Conservation (phyloP, 2,888 invertebrate species). For the Heteromurus nitidus region DNA sequence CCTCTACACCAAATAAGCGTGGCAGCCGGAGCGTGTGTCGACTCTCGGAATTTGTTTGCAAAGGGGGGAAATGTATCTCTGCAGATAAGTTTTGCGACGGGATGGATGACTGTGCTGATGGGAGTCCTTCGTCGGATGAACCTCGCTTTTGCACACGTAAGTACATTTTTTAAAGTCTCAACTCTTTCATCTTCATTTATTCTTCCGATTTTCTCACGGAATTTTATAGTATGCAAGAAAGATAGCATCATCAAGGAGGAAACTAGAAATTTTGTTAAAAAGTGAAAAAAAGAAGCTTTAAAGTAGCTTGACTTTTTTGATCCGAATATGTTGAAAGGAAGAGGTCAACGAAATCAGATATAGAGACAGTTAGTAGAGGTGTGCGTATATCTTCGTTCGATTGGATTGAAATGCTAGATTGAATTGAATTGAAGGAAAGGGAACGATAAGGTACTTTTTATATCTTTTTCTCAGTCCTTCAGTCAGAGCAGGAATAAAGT, state of each 20-base stretch:
- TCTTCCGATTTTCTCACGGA: constrained; percentile 1
- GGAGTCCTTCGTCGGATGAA: constrained; percentile 81
- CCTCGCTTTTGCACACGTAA: constrained; percentile 88
- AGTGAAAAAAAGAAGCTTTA: no score
- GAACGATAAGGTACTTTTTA: no score
- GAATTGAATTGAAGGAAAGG: no score
- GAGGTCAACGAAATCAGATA: no score
- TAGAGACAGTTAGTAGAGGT: no score
- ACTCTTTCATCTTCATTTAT: background rate
- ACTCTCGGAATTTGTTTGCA: constrained; percentile 83
- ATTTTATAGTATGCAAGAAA: no score
- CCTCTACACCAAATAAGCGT: constrained; percentile 54
- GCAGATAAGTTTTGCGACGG: constrained; percentile 87
- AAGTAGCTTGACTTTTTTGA: constrained; percentile 15
- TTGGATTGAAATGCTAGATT: no score
- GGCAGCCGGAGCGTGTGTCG: constrained; percentile 79
- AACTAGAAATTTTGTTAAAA: no score
- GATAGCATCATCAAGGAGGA: constrained; percentile 3
- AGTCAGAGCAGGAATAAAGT: background rate
- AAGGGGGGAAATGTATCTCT: constrained; percentile 84
- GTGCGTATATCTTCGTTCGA: no score
- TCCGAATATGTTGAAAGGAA: background rate
- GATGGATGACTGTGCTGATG: constrained; percentile 86
- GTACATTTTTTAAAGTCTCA: constrained; percentile 76
- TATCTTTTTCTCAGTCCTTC: no score